phyloP scores from a whole-genome alignment of 2,888 invertebrate species.

The Conchocele bisecta region DNA sequence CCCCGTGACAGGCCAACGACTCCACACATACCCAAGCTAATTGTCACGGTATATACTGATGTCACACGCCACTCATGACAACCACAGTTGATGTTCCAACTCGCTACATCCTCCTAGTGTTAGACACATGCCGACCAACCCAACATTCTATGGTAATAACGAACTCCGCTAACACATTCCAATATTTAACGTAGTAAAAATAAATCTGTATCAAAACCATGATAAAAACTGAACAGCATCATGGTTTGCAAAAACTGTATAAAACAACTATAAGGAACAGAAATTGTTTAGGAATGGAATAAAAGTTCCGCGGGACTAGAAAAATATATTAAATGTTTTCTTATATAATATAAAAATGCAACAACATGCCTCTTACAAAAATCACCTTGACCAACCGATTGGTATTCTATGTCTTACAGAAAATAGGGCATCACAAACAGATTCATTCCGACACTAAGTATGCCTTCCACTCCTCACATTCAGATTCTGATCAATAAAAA shows the following conservation, averaged over 20 bases:
- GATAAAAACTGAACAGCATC: slow-evolving; percentile 57
- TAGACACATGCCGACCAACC: no score
- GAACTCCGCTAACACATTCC: no score
- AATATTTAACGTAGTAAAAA: slow-evolving; percentile 60
- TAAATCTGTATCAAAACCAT: slow-evolving; percentile 63
- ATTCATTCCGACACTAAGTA: neutral
- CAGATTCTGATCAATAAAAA: no score
- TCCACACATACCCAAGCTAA: no score
- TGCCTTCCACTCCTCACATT: no score
- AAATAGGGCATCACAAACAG: neutral
- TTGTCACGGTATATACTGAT: no score
- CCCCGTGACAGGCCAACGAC: no score
- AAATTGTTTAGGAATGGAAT: slow-evolving; percentile 31
- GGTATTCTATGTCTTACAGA: neutral
- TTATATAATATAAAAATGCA: neutral
- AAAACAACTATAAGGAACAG: slow-evolving; percentile 44
- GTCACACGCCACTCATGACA: no score
- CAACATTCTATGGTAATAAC: no score
- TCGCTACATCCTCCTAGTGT: no score
- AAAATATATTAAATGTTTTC: slow-evolving; percentile 43
- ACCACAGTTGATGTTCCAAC: no score
- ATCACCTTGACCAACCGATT: neutral
- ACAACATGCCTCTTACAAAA: neutral
- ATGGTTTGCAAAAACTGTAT: slow-evolving; percentile 53
- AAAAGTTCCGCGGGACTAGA: slow-evolving; percentile 50